Base-by-base conservation (phyloP, 2,888 invertebrate species). In the Nemoura dubitans region DNA sequence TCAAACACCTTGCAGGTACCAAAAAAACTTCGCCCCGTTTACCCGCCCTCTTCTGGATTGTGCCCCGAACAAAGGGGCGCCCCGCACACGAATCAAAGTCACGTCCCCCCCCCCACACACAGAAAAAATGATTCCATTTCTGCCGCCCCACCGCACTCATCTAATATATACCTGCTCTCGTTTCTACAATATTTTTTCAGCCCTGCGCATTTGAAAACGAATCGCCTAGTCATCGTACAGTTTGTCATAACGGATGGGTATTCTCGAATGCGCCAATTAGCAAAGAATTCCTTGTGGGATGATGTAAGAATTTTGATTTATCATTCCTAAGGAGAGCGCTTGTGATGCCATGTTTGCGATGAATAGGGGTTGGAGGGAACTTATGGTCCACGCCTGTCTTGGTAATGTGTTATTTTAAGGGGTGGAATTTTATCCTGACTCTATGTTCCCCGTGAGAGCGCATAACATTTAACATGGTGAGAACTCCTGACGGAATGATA, bases 241-340 rank as follows among this genome's bases (percentile, higher is more conserved):
- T 59, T 59, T 59, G 59, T 59, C 59, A 59, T 59, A 59, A 59
- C 59, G 59, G 59, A 59, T 59, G 59, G 59, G 14, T 59, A 59
- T 59, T 59, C 21, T 59, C 59, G 59, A 59, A 59, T 59, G 59
- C 21, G 59, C 59, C 59, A 59, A 59, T 59, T 59, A 59, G 59
- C 59, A 21, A 16, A 16, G 59, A 59, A 59, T 59, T 59, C 59
- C 59, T 59, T 21, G n/a, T n/a, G 10, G 21, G 59, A 59, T 59
- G 59, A 59, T 59, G 21, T 59, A 59, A 59, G 59, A 59, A 59
- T 59, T 59, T 59, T 59, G 59, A 59, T 59, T 59, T 59, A 59
- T 59, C 59, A 16, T 59, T 21, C 59, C 2, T 7, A 1, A 10
- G 3, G 36, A 3, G 36, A 10, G 36, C 21, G 59, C 1, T 59